Conservation (phyloP, 2,888 invertebrate genomes). For the Cabera pusaria region DNA sequence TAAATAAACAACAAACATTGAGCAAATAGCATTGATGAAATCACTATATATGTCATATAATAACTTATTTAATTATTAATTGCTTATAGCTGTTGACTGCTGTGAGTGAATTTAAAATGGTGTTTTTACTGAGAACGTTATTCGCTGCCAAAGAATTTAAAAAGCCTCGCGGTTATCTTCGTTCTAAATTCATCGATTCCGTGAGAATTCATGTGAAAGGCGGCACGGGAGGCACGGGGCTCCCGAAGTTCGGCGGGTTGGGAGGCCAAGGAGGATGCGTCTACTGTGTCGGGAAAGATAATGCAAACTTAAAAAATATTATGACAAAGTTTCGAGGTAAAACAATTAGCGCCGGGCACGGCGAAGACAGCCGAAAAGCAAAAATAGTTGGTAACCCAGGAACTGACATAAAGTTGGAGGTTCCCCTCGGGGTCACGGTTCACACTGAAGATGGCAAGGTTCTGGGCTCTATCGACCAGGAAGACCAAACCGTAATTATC, state of each 20-base stretch:
- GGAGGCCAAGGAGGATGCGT: conserved; percentile 97
- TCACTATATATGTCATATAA: too few relatives aligned
- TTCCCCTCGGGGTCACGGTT: conserved; percentile 92
- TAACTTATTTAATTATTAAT: too few relatives aligned
- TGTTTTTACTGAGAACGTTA: conserved; percentile 69
- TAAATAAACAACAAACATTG: too few relatives aligned
- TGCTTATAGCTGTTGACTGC: too few relatives aligned
- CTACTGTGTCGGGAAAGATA: conserved; percentile 86
- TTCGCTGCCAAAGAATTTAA: conserved; percentile 72
- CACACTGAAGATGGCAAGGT: conserved; percentile 86
- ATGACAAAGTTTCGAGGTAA: conserved; percentile 77
- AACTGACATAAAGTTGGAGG: conserved; percentile 86
- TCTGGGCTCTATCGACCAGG: conserved; percentile 89
- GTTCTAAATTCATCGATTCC: conserved; percentile 89
- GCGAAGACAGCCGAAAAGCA: conserved; percentile 89
- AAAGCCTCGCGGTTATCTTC: conserved; percentile 77
- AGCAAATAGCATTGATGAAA: too few relatives aligned
- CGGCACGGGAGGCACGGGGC: conserved; percentile 89
- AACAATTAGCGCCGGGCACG: conserved; percentile 86
- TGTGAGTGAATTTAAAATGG: too few relatives aligned
- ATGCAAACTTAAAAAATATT: conserved; percentile 80
- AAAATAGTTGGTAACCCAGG: conserved; percentile 91
- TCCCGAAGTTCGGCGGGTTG: conserved; percentile 92
- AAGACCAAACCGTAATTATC: conserved; percentile 86
- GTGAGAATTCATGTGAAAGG: conserved; percentile 91